phyloP scores from a whole-genome alignment of 1,140 invertebrate genomes.

The Drosophila nigromelanica region DNA sequence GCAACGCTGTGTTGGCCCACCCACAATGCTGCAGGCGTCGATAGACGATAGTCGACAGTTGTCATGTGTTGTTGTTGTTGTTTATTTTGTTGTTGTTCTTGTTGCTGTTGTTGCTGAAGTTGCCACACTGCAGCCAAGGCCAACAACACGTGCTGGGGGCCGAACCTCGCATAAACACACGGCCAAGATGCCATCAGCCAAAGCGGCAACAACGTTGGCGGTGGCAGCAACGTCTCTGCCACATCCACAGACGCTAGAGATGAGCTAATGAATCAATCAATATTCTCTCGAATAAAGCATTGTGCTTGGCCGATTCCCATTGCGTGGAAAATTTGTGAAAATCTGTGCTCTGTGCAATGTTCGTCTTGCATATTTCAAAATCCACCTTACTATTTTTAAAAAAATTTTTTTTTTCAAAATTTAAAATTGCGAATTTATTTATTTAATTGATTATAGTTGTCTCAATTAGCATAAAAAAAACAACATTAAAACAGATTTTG shows the following conservation, averaged over 20 bases:
- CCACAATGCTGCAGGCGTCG: constrained; percentile 65
- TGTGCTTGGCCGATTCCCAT: no score
- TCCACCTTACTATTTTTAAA: no score
- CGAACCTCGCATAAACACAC: constrained; percentile 22
- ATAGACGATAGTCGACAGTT: constrained; percentile 40
- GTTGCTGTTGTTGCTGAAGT: constrained; percentile 33
- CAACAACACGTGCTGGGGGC: constrained; percentile 71
- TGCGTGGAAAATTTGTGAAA: no score
- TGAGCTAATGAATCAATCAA: neutral
- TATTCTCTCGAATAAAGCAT: no score
- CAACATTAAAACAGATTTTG: no score
- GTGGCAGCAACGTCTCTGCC: neutral
- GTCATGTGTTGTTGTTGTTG: constrained; percentile 22
- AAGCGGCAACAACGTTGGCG: neutral
- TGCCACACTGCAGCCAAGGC: constrained; percentile 66
- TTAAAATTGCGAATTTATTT: no score
- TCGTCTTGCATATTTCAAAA: no score
- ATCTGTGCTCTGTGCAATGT: no score
- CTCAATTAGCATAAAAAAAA: no score
- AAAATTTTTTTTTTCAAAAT: no score
- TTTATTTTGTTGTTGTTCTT: neutral
- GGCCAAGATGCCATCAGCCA: constrained; percentile 15
- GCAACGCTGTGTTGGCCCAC: constrained; percentile 51
- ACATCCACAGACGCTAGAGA: constrained; percentile 16
- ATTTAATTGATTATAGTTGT: no score